phyloP scores from a whole-genome alignment of 2,888 invertebrate genomes.

The Hipparchia sbordonii region DNA sequence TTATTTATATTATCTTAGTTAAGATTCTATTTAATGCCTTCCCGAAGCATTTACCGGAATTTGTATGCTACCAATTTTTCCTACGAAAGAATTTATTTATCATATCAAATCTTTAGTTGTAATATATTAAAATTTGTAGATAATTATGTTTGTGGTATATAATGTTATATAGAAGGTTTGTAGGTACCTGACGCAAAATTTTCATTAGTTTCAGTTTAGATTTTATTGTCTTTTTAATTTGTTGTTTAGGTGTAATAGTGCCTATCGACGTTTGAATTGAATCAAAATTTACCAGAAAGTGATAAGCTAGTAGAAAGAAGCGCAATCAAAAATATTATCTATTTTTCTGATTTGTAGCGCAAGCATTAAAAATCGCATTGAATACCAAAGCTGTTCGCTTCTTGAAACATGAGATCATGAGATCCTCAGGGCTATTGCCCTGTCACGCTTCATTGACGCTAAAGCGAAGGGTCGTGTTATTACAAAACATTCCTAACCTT shows the following conservation, averaged over 20 bases:
- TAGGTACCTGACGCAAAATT: slow-evolving; percentile 55
- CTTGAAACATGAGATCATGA: neutral
- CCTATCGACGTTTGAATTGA: neutral
- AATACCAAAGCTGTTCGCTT: slow-evolving; percentile 1
- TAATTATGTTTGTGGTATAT: slow-evolving; percentile 55
- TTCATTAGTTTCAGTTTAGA: slow-evolving; percentile 39
- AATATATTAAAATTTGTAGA: slow-evolving; percentile 63
- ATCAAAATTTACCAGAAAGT: neutral
- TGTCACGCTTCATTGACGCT: slow-evolving; percentile 16
- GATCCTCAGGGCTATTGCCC: slow-evolving; percentile 14
- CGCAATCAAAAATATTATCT: neutral
- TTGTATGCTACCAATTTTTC: slow-evolving; percentile 64
- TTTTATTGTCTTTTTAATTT: neutral
- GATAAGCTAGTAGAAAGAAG: neutral
- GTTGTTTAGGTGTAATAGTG: slow-evolving; percentile 2
- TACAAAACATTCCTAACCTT: slow-evolving; percentile 1
- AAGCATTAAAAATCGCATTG: neutral
- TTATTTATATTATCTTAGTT: slow-evolving; percentile 46
- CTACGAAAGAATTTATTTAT: slow-evolving; percentile 78
- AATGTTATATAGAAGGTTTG: slow-evolving; percentile 56
- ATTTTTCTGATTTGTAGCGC: neutral
- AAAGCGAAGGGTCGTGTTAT: slow-evolving; percentile 13
- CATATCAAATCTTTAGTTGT: slow-evolving; percentile 68
- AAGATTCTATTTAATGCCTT: slow-evolving; percentile 47
- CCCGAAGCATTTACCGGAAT: slow-evolving; percentile 65